phyloP scores from a whole-genome alignment of 2,113 vertebrate genomes.

The Rhodinocichla rosea region DNA sequence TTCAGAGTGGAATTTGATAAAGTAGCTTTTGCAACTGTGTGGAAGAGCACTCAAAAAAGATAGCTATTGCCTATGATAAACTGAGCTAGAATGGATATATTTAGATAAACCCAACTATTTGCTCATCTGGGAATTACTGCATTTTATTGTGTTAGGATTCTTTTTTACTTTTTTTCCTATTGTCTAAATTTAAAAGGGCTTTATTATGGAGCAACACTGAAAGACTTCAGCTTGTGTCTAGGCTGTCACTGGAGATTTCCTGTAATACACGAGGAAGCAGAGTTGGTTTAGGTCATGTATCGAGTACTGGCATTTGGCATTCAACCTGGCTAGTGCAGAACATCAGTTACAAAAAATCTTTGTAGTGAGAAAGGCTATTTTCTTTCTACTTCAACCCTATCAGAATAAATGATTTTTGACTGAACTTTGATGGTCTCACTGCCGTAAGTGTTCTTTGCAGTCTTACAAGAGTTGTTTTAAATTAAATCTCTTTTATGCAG shows the following conservation, averaged over 20 bases:
- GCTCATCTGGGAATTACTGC: background rate
- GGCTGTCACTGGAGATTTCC: background rate
- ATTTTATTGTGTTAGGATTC: background rate
- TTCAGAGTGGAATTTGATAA: background rate
- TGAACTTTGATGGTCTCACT: background rate
- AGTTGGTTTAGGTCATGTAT: background rate
- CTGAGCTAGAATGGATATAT: background rate
- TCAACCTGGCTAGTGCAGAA: background rate
- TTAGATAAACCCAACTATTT: background rate
- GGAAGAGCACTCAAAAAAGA: background rate
- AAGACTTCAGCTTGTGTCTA: background rate
- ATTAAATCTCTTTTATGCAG: fast-evolving
- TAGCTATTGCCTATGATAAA: background rate
- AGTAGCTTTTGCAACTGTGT: background rate
- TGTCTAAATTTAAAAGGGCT: background rate
- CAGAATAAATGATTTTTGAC: background rate
- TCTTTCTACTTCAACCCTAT: background rate
- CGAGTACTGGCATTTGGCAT: background rate
- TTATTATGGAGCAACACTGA: background rate
- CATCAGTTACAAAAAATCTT: background rate
- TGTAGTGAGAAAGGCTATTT: background rate
- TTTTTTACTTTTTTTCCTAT: background rate
- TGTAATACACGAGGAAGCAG: background rate
- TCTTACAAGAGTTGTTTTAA: background rate
- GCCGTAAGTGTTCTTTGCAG: background rate